A percentile compares a stretch with the other conserved stretches of the same genome.
phyloP scores from a whole-genome alignment of 2,113 vertebrate genomes.

The Aptenodytes forsteri region DNA sequence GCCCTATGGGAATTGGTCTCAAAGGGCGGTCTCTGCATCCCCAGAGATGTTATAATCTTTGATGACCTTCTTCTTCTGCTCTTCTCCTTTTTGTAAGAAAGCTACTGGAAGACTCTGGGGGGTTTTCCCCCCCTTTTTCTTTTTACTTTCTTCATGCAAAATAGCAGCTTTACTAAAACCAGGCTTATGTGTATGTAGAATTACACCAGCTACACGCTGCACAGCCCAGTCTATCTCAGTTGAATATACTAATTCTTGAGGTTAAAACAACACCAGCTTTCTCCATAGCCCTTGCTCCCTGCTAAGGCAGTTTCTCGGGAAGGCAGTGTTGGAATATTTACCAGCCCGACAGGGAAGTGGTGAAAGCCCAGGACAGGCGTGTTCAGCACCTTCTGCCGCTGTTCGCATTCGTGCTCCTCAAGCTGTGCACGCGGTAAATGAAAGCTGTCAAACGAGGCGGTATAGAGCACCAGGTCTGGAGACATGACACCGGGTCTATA shows the following conservation, averaged over 20 bases:
- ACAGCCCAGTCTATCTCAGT: neutral
- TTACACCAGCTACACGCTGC: neutral
- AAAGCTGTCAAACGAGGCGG: neutral
- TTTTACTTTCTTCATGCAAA: neutral
- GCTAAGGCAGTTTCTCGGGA: neutral
- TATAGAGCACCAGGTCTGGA: neutral
- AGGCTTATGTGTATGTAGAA: neutral
- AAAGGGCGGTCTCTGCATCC: neutral
- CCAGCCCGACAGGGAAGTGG: neutral
- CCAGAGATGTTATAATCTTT: neutral
- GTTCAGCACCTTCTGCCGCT: neutral
- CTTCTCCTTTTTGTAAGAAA: neutral
- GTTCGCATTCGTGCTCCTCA: accelerated
- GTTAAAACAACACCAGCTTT: neutral
- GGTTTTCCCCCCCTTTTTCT: accelerated
- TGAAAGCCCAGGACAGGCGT: neutral
- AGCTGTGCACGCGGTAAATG: neutral
- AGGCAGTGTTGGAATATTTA: neutral
- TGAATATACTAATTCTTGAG: neutral
- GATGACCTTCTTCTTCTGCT: neutral
- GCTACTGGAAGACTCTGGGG: neutral
- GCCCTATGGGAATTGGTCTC: neutral
- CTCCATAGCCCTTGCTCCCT: neutral
- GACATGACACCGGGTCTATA: neutral
- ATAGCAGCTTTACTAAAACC: neutral